Evolutionary conservation across 2,113 vertebrate species (phyloP).

Genomic region (Scatophagus argus): DNA sequence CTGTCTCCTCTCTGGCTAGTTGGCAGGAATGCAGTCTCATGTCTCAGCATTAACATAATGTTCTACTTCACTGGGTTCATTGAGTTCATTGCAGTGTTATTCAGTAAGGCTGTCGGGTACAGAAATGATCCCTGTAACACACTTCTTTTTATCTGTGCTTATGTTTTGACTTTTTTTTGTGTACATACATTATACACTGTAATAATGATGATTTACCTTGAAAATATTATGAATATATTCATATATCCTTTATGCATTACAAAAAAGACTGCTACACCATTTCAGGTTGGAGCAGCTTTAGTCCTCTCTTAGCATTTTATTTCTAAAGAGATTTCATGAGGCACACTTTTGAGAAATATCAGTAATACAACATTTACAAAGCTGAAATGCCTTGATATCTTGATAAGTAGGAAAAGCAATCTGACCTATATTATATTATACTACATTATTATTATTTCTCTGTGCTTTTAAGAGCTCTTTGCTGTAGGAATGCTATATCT

Average conservation of each 20-base stretch:
- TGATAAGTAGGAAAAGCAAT: neutral
- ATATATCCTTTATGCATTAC: neutral
- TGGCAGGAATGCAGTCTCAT: slow-evolving; percentile 60
- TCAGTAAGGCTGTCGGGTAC: neutral
- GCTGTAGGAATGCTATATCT: neutral
- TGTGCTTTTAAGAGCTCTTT: neutral
- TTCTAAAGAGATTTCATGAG: slow-evolving; percentile 8
- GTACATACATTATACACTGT: neutral
- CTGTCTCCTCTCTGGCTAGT: slow-evolving; percentile 38
- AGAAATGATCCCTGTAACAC: slow-evolving; percentile 1
- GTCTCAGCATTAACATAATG: slow-evolving; percentile 64
- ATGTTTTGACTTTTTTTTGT: slow-evolving; percentile 13
- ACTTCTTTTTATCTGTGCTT: neutral
- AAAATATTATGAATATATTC: neutral
- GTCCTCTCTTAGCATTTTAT: neutral
- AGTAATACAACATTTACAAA: slow-evolving; percentile 4
- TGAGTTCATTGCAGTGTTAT: slow-evolving; percentile 52
- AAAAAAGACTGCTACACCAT: neutral
- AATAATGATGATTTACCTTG: neutral
- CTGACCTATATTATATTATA: too few relatives aligned
- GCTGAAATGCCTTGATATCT: neutral
- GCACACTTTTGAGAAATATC: neutral
- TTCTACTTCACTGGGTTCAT: slow-evolving; percentile 53
- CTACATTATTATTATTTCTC: neutral
- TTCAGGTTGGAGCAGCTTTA: neutral